Conservation (phyloP, 2,113 vertebrate species). For the Spea multiplicata region DNA sequence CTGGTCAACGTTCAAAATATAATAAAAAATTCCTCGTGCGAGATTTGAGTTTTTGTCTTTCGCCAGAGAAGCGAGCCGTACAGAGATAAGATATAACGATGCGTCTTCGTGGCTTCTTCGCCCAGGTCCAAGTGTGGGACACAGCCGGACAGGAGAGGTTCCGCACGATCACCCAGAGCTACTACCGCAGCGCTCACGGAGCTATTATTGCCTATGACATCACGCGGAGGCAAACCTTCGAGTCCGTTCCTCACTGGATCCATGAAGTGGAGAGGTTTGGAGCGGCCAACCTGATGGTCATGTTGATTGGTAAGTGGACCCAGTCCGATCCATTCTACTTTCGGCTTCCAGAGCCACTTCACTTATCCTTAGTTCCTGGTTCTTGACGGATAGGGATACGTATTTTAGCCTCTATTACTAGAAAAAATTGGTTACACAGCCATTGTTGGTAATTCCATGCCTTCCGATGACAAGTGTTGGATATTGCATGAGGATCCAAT, state of each 20-base stretch:
- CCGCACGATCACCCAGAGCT: conserved; percentile 97
- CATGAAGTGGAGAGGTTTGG: conserved; percentile 88
- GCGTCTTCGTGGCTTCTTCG: background rate
- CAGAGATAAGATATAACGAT: too few species aligned
- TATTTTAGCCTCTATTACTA: too few species aligned
- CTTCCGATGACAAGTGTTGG: too few species aligned
- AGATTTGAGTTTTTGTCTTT: too few species aligned
- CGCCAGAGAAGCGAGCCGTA: too few species aligned
- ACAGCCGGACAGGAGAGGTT: conserved; percentile 96
- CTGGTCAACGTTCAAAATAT: too few species aligned
- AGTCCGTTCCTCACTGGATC: conserved; percentile 88
- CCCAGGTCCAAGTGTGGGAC: conserved; percentile 97
- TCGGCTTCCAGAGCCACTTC: background rate
- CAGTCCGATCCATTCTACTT: background rate
- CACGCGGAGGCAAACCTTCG: conserved; percentile 80
- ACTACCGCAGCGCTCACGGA: conserved; percentile 92
- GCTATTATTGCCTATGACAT: conserved; percentile 96
- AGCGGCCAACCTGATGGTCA: conserved; percentile 80
- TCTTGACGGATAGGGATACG: too few species aligned
- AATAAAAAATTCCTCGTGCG: too few species aligned
- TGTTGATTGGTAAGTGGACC: conserved; percentile 82
- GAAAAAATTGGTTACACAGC: too few species aligned
- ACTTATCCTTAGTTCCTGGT: background rate
- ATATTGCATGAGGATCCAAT: too few species aligned
- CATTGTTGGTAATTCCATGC: too few species aligned